Evolutionary conservation across 2,797 vertebrate species (phyloP), one percentile per base, ranked within the genome.

Genomic region (Anguilla obscura): DNA sequence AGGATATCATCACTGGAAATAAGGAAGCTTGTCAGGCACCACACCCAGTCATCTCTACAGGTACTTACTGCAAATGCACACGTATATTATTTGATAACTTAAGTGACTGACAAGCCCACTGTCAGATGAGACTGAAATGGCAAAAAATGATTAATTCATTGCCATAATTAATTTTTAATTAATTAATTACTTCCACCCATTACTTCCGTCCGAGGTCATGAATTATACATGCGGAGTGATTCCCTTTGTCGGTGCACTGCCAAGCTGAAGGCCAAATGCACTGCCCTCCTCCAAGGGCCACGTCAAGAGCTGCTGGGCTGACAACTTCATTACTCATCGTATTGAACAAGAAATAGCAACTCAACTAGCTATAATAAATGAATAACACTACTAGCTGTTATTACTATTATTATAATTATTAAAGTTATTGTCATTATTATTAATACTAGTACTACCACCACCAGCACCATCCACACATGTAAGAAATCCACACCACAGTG

Each of bases 111-210:
- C 33, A 18, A 48, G 18, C 40, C 21, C 21, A 2, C 79, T 50
- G 79, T 82, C 79, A 24, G 79, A 24, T n/a, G 40, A 82, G 45
- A 82, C 45, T 48, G 21, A 82, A 82, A 48, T 24, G 8, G 18
- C 33, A 36, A 80, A 79, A 40, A 71, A 80, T 80, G 76, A 80
- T 48, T 80, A 48, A 82, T 82, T 82, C 21, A 82, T 50, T 24
- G 21, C 21, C 50, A 10, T 24, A 82, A 48, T 82, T 50, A 82
- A 82, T n/a, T 82, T 82, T 82, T 82, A 2, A 82, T 82, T 82
- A 50, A 82, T 82, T 82, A 82, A 82, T 82, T 82, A 82, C 79
- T 82, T 82, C 79, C 79, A 50, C 79, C 21, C 40, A 82, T 79
- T 79, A 79, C 40, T 10, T 82, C 24, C 74, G 36, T 40, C 74